A percentile compares a stretch with the other conserved stretches of the same genome.
These are phyloP conservation scores for Bimastos eiseni DNA, from an alignment of 2,888 invertebrate genomes.

Conservation along the genomic window DNA sequence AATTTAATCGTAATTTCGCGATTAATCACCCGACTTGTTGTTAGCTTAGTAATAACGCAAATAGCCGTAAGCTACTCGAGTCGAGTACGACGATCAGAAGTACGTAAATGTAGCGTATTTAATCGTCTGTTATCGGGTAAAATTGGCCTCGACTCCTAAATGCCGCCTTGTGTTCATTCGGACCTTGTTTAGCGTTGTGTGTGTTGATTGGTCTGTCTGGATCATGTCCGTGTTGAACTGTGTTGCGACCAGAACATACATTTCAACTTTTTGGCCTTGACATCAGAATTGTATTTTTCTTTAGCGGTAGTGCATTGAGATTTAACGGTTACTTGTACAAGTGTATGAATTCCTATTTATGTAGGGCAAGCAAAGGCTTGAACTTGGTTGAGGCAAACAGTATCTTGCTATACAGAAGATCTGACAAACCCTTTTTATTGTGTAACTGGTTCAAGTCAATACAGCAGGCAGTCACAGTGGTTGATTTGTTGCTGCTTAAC, in stretches of 20 bases:
- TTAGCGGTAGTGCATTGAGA: too few species aligned
- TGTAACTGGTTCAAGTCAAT: too few species aligned
- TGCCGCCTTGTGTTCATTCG: background rate
- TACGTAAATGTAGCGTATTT: background rate
- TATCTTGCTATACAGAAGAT: too few species aligned
- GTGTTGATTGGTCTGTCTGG: background rate
- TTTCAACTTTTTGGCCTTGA: background rate
- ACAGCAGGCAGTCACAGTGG: too few species aligned
- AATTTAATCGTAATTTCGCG: background rate
- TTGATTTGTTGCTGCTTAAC: too few species aligned
- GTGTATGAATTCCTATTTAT: too few species aligned
- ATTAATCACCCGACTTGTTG: background rate
- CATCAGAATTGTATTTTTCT: background rate
- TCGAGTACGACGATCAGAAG: background rate
- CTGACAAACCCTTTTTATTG: too few species aligned
- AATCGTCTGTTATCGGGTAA: slow-evolving; percentile 4
- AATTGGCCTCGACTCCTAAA: background rate
- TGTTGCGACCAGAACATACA: background rate
- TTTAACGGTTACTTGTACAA: too few species aligned
- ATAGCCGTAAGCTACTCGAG: background rate
- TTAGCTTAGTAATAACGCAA: background rate
- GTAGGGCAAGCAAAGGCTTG: too few species aligned
- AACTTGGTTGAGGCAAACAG: too few species aligned
- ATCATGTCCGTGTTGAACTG: background rate
- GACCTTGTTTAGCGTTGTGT: background rate